phyloP scores from a whole-genome alignment of 2,888 invertebrate species.

The Drosophila subsilvestris region DNA sequence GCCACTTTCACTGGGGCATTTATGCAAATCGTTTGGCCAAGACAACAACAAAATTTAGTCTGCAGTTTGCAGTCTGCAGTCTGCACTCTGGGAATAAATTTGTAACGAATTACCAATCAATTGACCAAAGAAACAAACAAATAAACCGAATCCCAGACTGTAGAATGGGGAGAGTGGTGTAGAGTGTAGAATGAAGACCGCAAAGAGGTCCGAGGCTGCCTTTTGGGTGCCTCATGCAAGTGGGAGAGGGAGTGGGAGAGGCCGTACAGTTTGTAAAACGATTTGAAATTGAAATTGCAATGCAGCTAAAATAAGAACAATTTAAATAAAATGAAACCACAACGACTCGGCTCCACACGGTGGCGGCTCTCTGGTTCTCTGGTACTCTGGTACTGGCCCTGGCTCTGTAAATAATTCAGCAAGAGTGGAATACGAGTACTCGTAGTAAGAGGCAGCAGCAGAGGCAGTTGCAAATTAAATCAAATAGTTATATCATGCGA shows the following conservation, averaged over 20 bases:
- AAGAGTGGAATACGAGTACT: slow-evolving; percentile 28
- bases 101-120: slow-evolving; percentile 64
- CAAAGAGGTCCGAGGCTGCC: slow-evolving; percentile 42
- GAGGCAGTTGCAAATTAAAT: slow-evolving; percentile 67
- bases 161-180: background rate
- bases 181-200: slow-evolving; percentile 22
- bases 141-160: slow-evolving; percentile 30
- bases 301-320: slow-evolving; percentile 67
- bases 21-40: slow-evolving; percentile 42
- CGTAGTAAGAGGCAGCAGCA: slow-evolving; percentile 7
- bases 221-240: background rate
- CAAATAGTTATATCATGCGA: slow-evolving; percentile 77
- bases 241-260: background rate
- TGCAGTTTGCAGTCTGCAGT: background rate
- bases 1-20: slow-evolving; percentile 38
- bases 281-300: slow-evolving; percentile 72
- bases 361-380: background rate
- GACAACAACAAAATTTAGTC: slow-evolving; percentile 29
- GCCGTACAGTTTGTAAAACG: slow-evolving; percentile 40
- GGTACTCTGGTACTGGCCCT: background rate
- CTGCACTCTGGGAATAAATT: slow-evolving; percentile 45
- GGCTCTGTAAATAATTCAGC: slow-evolving; percentile 65
- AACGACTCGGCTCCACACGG: slow-evolving; percentile 36
- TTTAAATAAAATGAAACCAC: slow-evolving; percentile 63
- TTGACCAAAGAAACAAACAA: slow-evolving; percentile 51